Conservation (phyloP, 2,888 invertebrate genomes). For the Drosophila lacicola region DNA sequence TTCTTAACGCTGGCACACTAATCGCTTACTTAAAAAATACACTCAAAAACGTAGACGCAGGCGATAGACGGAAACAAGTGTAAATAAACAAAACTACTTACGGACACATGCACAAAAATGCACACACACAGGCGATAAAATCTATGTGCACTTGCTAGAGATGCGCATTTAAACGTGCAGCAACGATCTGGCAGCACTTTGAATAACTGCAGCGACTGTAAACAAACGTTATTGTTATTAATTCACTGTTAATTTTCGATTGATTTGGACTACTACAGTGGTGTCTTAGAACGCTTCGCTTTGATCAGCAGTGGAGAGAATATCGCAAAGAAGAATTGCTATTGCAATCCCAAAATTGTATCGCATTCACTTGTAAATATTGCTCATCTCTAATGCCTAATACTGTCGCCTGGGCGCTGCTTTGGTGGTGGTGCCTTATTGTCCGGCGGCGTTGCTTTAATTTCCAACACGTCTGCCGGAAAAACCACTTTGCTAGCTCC, state of each 20-base stretch:
- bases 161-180: conserved; percentile 28
- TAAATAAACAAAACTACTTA: conserved; percentile 67
- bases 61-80: conserved; percentile 47
- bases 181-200: not conserved
- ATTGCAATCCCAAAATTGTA: not conserved
- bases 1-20: conserved; percentile 40
- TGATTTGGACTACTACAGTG: not conserved
- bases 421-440: conserved; percentile 28
- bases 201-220: not conserved
- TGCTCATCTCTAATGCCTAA: conserved; percentile 17
- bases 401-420: not conserved
- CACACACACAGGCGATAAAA: not conserved
- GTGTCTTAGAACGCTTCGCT: no score
- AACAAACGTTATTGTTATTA: not conserved
- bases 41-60: conserved; percentile 27
- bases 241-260: no score
- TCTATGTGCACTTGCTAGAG: conserved; percentile 32
- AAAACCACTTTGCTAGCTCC: conserved; percentile 44
- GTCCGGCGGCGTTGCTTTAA: conserved; percentile 48
- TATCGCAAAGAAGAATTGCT: no score
- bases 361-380: not conserved
- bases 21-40: conserved; percentile 72
- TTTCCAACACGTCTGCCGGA: conserved; percentile 41
- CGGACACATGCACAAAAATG: conserved; percentile 9
- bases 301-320: not conserved